phyloP scores from a whole-genome alignment of 2,113 vertebrate genomes.

The Nettapus auritus region DNA sequence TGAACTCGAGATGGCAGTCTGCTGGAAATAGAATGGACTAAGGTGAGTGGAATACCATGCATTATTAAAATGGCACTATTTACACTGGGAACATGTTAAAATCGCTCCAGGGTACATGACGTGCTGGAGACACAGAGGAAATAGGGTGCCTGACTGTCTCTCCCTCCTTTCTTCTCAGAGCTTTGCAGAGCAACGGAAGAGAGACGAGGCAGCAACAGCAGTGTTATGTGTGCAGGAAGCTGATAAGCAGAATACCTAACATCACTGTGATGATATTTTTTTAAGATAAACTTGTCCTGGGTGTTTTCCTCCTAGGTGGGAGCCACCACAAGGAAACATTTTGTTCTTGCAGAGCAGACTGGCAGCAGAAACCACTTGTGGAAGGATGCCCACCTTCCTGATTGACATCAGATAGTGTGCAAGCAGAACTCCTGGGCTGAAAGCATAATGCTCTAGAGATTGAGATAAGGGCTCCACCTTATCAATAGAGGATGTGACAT shows the following conservation, averaged over 20 bases:
- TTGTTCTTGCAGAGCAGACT: not conserved
- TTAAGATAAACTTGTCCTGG: not conserved
- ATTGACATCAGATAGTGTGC: not conserved
- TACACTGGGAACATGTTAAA: not conserved
- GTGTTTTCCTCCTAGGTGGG: not conserved
- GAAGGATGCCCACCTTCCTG: not conserved
- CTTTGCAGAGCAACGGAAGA: not conserved
- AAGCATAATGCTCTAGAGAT: fast-evolving
- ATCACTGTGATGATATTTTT: not conserved
- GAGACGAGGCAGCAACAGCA: not conserved
- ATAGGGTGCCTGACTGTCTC: not conserved
- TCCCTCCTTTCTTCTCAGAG: not conserved
- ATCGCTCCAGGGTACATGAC: fast-evolving
- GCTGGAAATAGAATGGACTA: not conserved
- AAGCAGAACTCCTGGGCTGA: not conserved
- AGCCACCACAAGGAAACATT: not conserved
- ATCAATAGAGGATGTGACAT: constrained; percentile 8
- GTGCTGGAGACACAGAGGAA: not conserved
- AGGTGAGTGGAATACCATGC: not conserved
- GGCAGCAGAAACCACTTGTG: not conserved
- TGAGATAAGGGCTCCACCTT: constrained; percentile 6
- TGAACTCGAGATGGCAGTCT: not conserved
- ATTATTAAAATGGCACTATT: not conserved
- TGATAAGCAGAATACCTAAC: not conserved
- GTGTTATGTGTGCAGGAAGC: fast-evolving